Base-by-base conservation (phyloP, 2,888 invertebrate species). In the Chironomus riparius region DNA sequence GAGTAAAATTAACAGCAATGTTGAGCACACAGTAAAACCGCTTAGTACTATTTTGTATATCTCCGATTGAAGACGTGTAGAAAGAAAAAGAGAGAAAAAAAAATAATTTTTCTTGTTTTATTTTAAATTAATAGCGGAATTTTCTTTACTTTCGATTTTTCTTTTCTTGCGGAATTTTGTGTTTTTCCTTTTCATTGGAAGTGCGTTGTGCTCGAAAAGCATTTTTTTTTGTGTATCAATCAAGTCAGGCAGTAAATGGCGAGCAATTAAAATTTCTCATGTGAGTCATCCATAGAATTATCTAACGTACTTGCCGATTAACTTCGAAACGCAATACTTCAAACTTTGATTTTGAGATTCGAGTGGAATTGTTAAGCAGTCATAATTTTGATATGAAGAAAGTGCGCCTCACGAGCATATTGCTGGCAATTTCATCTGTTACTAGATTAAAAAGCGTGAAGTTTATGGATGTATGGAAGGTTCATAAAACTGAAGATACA, bases 21-120 rank as follows among this genome's bases (percentile, higher is more conserved):
- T 65, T 65, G 21, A 65, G 13, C 21, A 65, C 24, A 65, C 22
- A 65, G 24, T 22, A 65, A 65, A 65, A 21, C 24, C 22, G 21
- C 24, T 65, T 65, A 65, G 65, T 65, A 65, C 65, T 65, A 24
- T 65, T 65, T 65, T 24, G 24, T 65, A 65, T 18, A 65, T 65
- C 65, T 65, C 22, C 65, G 65, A 24, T 24, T 65, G 21, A 65
- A 65, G 65, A 65, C 65, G 65, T 65, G 65, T 24, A 24, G 38
- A 38, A 38, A 28, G 28, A 28, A 28, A 28, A 28, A 28, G 4
- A 50, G 15, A 50, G 48, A n/a, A 4, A 50, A 12, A 62, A 18
- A 62, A 50, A 15, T 18, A n/a, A 18, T 15, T 56, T 56, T 18
- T 56, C 15, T 56, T 18, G 56, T 18, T 56, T 18, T 56, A 56